phyloP scores from a whole-genome alignment of 2,888 invertebrate genomes.

The Hypomecis punctinalis region DNA sequence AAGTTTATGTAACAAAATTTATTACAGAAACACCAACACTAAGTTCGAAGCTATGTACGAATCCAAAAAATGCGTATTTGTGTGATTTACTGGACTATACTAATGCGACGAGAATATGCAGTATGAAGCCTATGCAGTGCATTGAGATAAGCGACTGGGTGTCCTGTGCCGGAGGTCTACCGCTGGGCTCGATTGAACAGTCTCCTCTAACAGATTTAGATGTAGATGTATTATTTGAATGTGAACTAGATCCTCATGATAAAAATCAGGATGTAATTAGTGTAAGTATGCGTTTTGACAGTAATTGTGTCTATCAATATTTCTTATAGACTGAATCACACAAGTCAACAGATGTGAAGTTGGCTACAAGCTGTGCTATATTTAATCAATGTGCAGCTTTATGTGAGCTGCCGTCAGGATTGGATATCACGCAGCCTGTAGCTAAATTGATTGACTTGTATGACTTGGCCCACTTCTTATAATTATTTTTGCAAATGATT shows the following conservation, averaged over 20 bases:
- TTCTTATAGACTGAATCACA: no score
- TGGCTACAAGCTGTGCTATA: no score
- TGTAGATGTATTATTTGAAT: constrained; percentile 76
- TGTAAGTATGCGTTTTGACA: constrained; percentile 51
- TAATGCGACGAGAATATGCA: constrained; percentile 77
- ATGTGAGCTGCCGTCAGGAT: no score
- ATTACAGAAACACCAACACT: constrained; percentile 77
- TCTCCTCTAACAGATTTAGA: constrained; percentile 67
- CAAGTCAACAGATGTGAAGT: no score
- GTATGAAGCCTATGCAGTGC: constrained; percentile 78
- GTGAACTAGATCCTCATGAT: constrained; percentile 79
- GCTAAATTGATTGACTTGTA: no score
- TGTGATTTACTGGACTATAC: constrained; percentile 86
- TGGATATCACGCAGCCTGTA: no score
- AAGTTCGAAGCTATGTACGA: constrained; percentile 83
- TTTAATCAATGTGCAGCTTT: no score
- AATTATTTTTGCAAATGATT: no score
- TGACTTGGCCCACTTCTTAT: no score
- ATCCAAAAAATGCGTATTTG: constrained; percentile 84
- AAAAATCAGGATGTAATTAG: constrained; percentile 61
- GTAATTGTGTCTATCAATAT: background rate
- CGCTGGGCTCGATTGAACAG: constrained; percentile 68
- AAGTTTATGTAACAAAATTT: constrained; percentile 29
- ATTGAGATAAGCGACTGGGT: constrained; percentile 80
- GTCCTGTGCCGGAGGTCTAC: constrained; percentile 72